Percentiles rank a stretch among this genome's conserved stretches.
Evolutionary conservation across 2,888 invertebrate genomes (phyloP).

Genomic region (Ptychoptera albimana): DNA sequence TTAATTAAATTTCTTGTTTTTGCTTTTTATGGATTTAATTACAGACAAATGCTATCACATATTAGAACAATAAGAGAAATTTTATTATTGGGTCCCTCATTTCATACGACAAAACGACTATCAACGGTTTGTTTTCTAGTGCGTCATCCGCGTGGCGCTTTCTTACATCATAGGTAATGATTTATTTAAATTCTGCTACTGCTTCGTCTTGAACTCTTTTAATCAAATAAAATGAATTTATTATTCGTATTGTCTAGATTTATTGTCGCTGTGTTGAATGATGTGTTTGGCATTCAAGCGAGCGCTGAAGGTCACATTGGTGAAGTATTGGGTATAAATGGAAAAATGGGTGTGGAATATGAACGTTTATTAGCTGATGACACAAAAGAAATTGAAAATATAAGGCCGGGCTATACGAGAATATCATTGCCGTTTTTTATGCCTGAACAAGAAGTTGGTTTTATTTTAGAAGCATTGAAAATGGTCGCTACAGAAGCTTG

Average conservation of each 20-base stretch:
- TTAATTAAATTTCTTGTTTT: not conserved
- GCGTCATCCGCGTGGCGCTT: conserved; percentile 62
- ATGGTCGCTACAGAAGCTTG: conserved; percentile 81
- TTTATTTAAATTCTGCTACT: not conserved
- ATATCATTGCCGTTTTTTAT: conserved; percentile 76
- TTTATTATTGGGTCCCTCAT: conserved; percentile 55
- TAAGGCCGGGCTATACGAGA: conserved; percentile 74
- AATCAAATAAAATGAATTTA: not conserved
- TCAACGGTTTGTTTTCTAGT: conserved; percentile 80
- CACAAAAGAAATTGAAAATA: conserved; percentile 42
- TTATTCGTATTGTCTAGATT: conserved; percentile 13
- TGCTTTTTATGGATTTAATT: conserved; percentile 17
- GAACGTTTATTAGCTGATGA: conserved; percentile 41
- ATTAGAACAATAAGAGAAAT: conserved; percentile 64
- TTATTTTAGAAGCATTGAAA: conserved; percentile 66
- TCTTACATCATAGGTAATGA: conserved; percentile 61
- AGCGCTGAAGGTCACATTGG: conserved; percentile 70
- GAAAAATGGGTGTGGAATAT: conserved; percentile 55
- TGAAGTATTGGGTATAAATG: conserved; percentile 69
- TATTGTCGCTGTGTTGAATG: conserved; percentile 72
- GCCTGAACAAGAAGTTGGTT: conserved; percentile 61
- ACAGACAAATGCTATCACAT: conserved; percentile 63
- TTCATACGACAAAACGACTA: conserved; percentile 48
- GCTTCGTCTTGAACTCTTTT: not conserved
- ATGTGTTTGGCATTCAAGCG: conserved; percentile 82